Evolutionary conservation across 2,797 vertebrate species (phyloP), one percentile per base, ranked within the genome.

Genomic region (Gastrophryne carolinensis): DNA sequence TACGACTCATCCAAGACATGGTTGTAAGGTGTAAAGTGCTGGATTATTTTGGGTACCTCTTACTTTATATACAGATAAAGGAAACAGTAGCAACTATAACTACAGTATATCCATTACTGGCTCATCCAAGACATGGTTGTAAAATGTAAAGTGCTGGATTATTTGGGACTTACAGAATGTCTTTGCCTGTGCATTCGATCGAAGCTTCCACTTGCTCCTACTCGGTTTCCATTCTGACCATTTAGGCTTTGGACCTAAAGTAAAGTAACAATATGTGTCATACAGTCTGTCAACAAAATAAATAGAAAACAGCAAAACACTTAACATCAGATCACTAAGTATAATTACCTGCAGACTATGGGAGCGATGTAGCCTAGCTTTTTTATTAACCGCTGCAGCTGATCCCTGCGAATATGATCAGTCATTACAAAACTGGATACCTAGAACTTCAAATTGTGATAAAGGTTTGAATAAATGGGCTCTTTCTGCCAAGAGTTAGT

Each of bases 121-220:
- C n/a, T n/a, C n/a, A n/a, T n/a, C n/a, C n/a, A n/a, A n/a, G n/a
- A n/a, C n/a, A n/a, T n/a, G n/a, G n/a, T n/a, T n/a, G n/a, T n/a
- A n/a, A n/a, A n/a, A n/a, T n/a, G n/a, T n/a, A n/a, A n/a, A n/a
- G n/a, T n/a, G n/a, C n/a, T n/a, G n/a, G n/a, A n/a, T n/a, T 27
- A n/a, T 24, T 13, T 15, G 39, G 5, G 5, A 19, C 50, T 71
- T 69, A 77, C 74, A 12, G 74, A 77, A 44, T 77, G 74, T 13
- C 74, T 35, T 17, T n/a, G n/a, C 5, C 23, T 47, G 17, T 19
- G 29, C 21, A 32, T n/a, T 52, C 73, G 54, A 30, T 68, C 30
- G 23, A 75, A 75, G 7, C 17, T 0, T 13, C 13, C 19, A 8
- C 39, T 32, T 54, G 32, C 13, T 66, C 11, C 63, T 24, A 2